Evolutionary conservation across 2,797 vertebrate species (phyloP).

Genomic region (Crossoptilon crossoptilon): DNA sequence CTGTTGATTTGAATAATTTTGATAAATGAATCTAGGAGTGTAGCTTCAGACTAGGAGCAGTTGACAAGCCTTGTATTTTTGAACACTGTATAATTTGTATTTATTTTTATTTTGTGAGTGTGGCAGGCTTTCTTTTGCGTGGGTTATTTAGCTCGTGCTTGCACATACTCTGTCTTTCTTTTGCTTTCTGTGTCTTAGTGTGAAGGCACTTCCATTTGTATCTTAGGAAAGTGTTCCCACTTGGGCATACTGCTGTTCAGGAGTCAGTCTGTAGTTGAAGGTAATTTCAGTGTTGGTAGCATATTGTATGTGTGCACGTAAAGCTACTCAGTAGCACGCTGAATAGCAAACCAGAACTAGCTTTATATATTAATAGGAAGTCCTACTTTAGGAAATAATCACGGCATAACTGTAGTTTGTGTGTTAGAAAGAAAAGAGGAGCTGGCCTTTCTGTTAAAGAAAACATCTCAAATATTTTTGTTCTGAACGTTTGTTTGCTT

Average conservation of each 20-base stretch:
- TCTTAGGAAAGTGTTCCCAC: background rate
- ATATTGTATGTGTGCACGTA: background rate
- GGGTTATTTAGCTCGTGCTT: conserved; percentile 23
- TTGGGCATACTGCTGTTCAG: background rate
- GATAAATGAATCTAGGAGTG: conserved; percentile 18
- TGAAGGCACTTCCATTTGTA: conserved; percentile 8
- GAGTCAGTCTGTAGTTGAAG: background rate
- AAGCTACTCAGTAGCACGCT: background rate
- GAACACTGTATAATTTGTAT: conserved; percentile 21
- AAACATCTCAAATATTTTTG: background rate
- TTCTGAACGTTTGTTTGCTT: background rate
- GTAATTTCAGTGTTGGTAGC: background rate
- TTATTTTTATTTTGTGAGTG: conserved; percentile 21
- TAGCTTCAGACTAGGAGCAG: conserved; percentile 10
- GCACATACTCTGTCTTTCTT: background rate
- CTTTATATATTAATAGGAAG: background rate
- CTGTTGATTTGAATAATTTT: background rate
- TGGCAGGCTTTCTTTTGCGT: conserved; percentile 10
- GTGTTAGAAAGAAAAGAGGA: background rate
- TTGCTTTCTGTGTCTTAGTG: background rate
- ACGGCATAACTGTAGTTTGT: background rate
- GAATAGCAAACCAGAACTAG: background rate
- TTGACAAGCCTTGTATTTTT: background rate
- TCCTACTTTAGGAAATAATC: background rate
- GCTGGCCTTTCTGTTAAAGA: background rate